phyloP scores from a whole-genome alignment of 2,888 invertebrate species.

The Himalopsyche tibetana region DNA sequence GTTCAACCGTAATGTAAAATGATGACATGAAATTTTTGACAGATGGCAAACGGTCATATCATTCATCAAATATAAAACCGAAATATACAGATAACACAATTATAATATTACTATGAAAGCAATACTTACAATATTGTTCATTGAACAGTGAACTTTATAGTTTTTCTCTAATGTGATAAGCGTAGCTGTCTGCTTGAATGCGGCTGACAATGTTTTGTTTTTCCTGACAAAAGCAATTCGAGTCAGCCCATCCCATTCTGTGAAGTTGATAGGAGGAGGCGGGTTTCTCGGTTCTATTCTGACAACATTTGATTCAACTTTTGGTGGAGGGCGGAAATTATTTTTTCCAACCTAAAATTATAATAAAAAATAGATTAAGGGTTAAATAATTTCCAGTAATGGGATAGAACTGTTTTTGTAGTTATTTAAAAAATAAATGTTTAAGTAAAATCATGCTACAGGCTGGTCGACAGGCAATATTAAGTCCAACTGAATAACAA shows the following conservation, averaged over 20 bases:
- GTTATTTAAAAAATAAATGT: no score
- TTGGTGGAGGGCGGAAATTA: conserved; percentile 98
- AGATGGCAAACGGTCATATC: no score
- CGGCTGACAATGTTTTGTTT: conserved; percentile 87
- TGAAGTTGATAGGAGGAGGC: conserved; percentile 87
- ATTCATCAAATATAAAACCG: no score
- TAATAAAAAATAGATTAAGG: conserved; percentile 51
- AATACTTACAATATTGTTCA: conserved; percentile 84
- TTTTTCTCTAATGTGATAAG: conserved; percentile 92
- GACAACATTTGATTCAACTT: conserved; percentile 99
- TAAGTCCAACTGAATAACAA: no score
- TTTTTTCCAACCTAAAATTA: conserved; percentile 91
- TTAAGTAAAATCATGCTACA: no score
- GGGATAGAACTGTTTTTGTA: no score
- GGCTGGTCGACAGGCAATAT: no score
- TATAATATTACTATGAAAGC: neutral
- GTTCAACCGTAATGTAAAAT: no score
- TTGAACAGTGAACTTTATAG: conserved; percentile 91
- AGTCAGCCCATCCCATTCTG: conserved; percentile 99
- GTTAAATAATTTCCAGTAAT: neutral
- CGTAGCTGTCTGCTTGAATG: conserved; percentile 92
- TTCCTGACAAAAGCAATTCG: conserved; percentile 96
- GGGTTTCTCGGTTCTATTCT: conserved; percentile 98
- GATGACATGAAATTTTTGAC: no score
- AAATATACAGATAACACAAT: no score